Evolutionary conservation across 37 sponge, comb jelly and placozoan genomes (phyloP).

Genomic region (Spongilla lacustris): DNA sequence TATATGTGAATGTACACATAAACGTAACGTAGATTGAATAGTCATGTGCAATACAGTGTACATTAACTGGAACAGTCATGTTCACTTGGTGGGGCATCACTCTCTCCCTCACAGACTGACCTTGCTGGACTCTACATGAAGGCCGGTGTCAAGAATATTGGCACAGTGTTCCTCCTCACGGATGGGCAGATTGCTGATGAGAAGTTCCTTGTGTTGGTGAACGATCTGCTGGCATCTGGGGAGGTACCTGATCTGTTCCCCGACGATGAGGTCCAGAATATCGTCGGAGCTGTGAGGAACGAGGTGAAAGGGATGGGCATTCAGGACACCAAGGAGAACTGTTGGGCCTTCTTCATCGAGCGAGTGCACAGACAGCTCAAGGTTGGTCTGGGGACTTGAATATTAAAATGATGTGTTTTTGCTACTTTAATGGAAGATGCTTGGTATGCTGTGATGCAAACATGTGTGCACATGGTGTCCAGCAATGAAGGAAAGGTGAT

Average conservation of each 20-base stretch:
- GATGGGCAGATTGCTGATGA: constrained; percentile 95
- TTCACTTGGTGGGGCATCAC: too few species aligned
- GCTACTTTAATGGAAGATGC: too few species aligned
- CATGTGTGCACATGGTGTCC: too few species aligned
- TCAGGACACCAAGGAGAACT: constrained; percentile 93
- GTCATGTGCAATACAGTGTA: too few species aligned
- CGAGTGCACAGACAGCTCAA: constrained; percentile 94
- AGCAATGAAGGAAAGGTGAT: too few species aligned
- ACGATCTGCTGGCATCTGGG: constrained; percentile 93
- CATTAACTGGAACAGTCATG: too few species aligned
- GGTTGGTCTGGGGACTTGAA: constrained; percentile 33
- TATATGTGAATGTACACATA: too few species aligned
- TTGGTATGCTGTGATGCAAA: too few species aligned
- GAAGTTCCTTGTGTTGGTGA: constrained; percentile 94
- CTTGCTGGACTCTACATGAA: constrained; percentile 93
- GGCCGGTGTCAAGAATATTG: constrained; percentile 93
- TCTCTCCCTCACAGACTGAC: constrained; percentile 60
- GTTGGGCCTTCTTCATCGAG: constrained; percentile 98
- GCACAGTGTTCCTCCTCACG: constrained; percentile 97
- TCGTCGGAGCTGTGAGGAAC: constrained; percentile 85
- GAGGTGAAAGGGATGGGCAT: constrained; percentile 96
- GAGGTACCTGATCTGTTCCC: constrained; percentile 96
- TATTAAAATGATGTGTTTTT: too few species aligned
- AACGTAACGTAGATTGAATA: too few species aligned
- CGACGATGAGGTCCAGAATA: constrained; percentile 91